A percentile compares a stretch with the other conserved stretches of the same genome.
These are phyloP conservation scores for Oeneis ivallda DNA, from an alignment of 2,888 invertebrate species.

Conservation along the genomic window DNA sequence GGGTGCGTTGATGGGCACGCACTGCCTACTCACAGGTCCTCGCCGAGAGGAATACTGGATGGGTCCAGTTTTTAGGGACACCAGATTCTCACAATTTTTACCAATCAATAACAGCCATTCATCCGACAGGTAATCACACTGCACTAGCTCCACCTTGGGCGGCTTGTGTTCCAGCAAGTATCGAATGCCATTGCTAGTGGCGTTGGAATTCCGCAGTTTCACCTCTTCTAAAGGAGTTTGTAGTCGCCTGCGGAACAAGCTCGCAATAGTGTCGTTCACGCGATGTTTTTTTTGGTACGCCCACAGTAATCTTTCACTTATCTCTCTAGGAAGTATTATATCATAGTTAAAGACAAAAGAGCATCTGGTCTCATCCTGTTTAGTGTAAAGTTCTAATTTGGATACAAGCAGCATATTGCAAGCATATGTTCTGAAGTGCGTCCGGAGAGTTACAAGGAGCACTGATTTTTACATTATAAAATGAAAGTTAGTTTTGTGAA, in stretches of 20 bases:
- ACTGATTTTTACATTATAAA: constrained; percentile 42
- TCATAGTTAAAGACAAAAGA: constrained; percentile 80
- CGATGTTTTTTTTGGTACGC: constrained; percentile 79
- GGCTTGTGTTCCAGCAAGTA: constrained; percentile 88
- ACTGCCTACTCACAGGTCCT: constrained; percentile 63
- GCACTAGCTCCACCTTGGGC: constrained; percentile 87
- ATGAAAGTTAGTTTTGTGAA: constrained; percentile 39
- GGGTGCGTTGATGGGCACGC: constrained; percentile 82
- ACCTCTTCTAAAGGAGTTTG: constrained; percentile 87
- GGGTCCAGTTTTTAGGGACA: constrained; percentile 87
- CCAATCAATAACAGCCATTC: constrained; percentile 85
- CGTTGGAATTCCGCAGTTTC: constrained; percentile 85
- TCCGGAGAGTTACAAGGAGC: constrained; percentile 74
- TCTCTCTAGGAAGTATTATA: constrained; percentile 85
- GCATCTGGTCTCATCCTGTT: constrained; percentile 49
- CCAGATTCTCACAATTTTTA: constrained; percentile 85
- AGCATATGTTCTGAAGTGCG: constrained; percentile 83
- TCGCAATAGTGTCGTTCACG: constrained; percentile 85
- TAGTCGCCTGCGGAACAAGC: constrained; percentile 87
- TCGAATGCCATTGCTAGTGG: constrained; percentile 87
- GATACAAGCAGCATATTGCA: constrained; percentile 83
- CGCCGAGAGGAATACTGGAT: constrained; percentile 83
- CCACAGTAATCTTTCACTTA: constrained; percentile 86
- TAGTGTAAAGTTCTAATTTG: constrained; percentile 84
- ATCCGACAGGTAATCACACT: constrained; percentile 86